Evolutionary conservation across 2,797 vertebrate genomes (phyloP), one percentile per base, ranked within the genome.

Genomic region (Lepus oiostolus): DNA sequence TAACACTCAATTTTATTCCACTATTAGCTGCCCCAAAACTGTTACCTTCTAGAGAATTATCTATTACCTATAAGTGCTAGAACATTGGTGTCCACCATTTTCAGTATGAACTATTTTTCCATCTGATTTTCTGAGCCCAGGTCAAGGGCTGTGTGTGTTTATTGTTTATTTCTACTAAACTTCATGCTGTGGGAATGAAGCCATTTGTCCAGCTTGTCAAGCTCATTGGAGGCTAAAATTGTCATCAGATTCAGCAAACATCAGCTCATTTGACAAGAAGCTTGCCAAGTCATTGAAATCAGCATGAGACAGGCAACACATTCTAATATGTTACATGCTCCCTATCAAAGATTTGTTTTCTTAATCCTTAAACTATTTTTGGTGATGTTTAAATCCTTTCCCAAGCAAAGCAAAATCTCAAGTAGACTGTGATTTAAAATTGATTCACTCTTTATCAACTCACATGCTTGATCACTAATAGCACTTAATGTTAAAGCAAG

Each of bases 401-500:
- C 10, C 76, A 52, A 14, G 10, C 71, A 85, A 90, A 76, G 13
- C 0, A 38, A 63, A 13, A 83, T 96, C 47, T 92, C 38, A 93
- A 90, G 35, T 58, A 94, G 30, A 26, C 10, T n/a, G 28, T 71
- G 4, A 60, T 90, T 22, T 54, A 80, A 95, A 72, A 16, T 70
- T 21, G 21, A 28, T 28, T 86, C 89, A 47, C 19, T 88, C 19
- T 50, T 85, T 90, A 87, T 87, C 8, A 85, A 28, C 22, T 90
- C n/a, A 5, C 32, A 90, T 32, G 32, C 28, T 88, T 71, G 52
- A 68, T 83, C 67, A 86, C 21, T 42, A 79, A 71, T 14, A n/a
- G 8, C 26, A 70, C 58, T 52, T 91, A 58, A n/a, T 82, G 93
- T 84, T 75, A 63, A 93, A 94, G 21, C 26, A 84, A 91, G 30